Base-by-base conservation (phyloP, 2,888 invertebrate species). In the Drosophila anomalata region DNA sequence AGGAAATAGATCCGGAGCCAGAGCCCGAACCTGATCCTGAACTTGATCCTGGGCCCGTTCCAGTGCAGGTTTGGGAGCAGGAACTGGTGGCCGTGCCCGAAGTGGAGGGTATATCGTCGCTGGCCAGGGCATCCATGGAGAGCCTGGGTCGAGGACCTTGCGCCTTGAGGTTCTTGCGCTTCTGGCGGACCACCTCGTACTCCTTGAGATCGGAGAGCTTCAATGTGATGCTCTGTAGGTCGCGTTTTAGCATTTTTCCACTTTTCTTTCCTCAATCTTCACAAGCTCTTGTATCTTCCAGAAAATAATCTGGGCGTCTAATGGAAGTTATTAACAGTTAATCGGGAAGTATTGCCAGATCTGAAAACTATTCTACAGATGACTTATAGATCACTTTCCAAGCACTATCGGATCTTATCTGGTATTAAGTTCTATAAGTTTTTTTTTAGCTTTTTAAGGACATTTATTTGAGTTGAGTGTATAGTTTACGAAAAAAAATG, bases 191-290 rank as follows among this genome's bases (percentile, higher is more conserved):
- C 3, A 58, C 60, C 41, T 76, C 67, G 44, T 85, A 82, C 26
- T 82, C 82, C 53, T 78, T 66, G 8, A 82, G 65, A 54, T 82
- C 82, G 12, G 74, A 56, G 4, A 82, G 41, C 29, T 62, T 81
- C 0, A 82, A 58, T 4, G 65, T 53, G 12, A 82, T 87, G 1
- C 42, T 66, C 52, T 82, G 82, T 31, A 82, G 50, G 12, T 81
- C 61, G 11, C 82, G 88, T 33, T 72, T 87, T 0, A 82, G 20
- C 82, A 82, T 82, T 14, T 42, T 42, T 17, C 8, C 17, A 17
- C 8, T 20, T 20, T 42, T 20, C 17, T 42, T 5, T n/a, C 14
- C 14, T 14, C 12, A n/a, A 42, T 42, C 4, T n/a, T 8, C 6
- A 1, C 5, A n/a, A 42, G 3, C 41, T 17, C 41, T 42, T 1